Base-by-base conservation (phyloP, 2,888 invertebrate species). In the Gisinianus flammeolus region DNA sequence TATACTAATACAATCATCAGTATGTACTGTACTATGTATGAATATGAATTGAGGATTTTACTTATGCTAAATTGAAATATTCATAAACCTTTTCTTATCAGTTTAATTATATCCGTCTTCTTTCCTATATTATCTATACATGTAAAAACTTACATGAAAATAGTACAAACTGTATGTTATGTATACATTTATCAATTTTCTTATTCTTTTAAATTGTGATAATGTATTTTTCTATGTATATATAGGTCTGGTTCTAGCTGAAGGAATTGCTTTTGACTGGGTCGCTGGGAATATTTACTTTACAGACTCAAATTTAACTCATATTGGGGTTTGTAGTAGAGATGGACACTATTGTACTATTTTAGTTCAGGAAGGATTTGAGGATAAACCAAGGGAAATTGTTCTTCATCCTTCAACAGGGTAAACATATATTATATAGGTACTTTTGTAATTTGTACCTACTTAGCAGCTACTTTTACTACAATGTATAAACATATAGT, bases 241-340 rank as follows among this genome's bases (percentile, higher is more conserved):
- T 64, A 26, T 69, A 81, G 94, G 94, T 0, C 85, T 94, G 0
- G 91, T 91, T 79, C 89, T 90, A 4, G 93, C 93, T 0, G 93
- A 93, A 80, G 93, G 93, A 83, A 88, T 95, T 76, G 92, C 92
- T 0, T 88, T 94, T 28, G 94, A 94, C 87, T 93, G 92, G 91
- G 85, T 93, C 8, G 94, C 93, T 0, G 90, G 91, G 0, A 94
- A 94, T 86, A 89, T 96, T 58, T 95, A 95, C 87, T 94, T 95
- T 86, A 92, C 92, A 1, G 95, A 95, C 86, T 90, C 91, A 0
- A 90, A 90, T 54, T 88, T 91, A 83, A 90, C 91, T 22, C 91
- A 91, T 85, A 92, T 95, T 80, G 92, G 91, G 0, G 94, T 92
- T 1, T 95, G 95, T 85, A 89, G 89, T 0, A 88, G 88, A n/a